phyloP scores from a whole-genome alignment of 1,140 invertebrate genomes.

The Batillaria attramentaria region DNA sequence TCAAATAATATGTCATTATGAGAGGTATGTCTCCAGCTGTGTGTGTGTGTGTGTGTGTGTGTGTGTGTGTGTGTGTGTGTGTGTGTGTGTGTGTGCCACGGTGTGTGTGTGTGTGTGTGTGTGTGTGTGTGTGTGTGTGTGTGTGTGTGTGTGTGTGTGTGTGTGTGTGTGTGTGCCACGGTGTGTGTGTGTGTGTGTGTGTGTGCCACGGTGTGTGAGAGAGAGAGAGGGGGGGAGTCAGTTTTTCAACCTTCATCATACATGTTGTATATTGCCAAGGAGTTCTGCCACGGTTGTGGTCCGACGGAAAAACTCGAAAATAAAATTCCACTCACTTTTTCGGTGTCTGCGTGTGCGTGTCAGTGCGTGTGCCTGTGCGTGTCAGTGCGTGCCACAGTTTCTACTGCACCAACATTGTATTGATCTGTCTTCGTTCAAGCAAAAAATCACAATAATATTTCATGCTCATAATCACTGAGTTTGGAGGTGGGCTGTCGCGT shows the following conservation, averaged over 20 bases:
- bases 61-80: conserved; percentile 3
- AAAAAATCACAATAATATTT: too few species aligned
- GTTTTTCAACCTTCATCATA: too few species aligned
- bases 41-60: conserved; percentile 10
- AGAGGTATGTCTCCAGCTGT: too few species aligned
- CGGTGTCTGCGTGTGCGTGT: background rate
- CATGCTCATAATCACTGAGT: too few species aligned
- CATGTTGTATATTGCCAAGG: background rate
- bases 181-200: background rate
- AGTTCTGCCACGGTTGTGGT: background rate
- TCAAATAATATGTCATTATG: too few species aligned
- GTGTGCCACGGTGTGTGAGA: background rate
- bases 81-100: background rate
- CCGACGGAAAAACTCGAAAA: too few species aligned
- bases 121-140: conserved; percentile 3
- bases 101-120: background rate
- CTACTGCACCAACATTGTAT: too few species aligned
- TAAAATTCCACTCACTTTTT: background rate
- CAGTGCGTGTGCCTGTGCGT: background rate
- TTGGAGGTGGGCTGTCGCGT: too few species aligned
- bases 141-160: background rate
- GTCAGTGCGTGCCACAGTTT: too few species aligned
- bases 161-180: background rate
- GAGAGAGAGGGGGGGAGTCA: too few species aligned
- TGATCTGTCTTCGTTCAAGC: too few species aligned